These are phyloP conservation scores for Hymenopus coronatus DNA, from an alignment of 2,888 invertebrate species.

Conservation along the genomic window DNA sequence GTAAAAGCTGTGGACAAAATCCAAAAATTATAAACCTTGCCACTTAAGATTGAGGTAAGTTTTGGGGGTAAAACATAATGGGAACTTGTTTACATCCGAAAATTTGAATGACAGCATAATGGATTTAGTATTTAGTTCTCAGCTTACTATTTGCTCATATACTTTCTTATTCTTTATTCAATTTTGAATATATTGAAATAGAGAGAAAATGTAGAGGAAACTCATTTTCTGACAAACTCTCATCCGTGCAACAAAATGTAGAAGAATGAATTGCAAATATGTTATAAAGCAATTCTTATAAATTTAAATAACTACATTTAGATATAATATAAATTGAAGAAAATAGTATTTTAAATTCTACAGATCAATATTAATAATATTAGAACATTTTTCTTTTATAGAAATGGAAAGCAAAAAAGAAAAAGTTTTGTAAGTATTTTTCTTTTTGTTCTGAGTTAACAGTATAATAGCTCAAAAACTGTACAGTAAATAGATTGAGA, in stretches of 20 bases:
- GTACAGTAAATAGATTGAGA: not conserved
- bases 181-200: not conserved
- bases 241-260: not conserved
- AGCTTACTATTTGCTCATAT: no score
- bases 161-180: no score
- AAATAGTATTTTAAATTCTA: not conserved
- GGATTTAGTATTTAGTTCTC: no score
- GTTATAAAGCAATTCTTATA: not conserved
- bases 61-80: no score
- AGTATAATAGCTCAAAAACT: not conserved
- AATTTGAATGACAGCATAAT: no score
- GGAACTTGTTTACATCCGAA: no score
- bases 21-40: no score
- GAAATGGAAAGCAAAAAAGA: no score
- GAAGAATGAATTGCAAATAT: not conserved
- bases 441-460: no score
- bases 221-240: not conserved
- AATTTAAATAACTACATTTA: not conserved
- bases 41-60: no score
- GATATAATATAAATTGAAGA: not conserved
- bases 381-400: not conserved
- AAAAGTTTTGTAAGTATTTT: no score
- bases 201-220: not conserved
- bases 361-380: not conserved
- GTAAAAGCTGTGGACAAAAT: no score